Conservation (phyloP, 2,797 vertebrate species). For the Yasuhikotakia modesta region DNA sequence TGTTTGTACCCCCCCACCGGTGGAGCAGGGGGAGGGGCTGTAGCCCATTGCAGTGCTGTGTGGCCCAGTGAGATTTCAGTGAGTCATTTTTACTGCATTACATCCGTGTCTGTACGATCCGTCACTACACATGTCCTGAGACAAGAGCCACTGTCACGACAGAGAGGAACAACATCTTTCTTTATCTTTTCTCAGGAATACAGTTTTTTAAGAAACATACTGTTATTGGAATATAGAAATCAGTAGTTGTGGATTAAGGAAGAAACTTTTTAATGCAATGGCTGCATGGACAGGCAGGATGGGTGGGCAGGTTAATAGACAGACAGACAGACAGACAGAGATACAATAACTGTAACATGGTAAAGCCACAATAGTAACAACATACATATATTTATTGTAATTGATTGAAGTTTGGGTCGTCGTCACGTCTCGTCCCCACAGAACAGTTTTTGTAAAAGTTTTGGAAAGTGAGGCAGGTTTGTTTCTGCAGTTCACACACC, state of each 20-base stretch:
- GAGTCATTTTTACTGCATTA: conserved; percentile 52
- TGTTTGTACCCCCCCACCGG: conserved; percentile 39
- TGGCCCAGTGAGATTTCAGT: conserved; percentile 19
- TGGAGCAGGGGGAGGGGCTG: conserved; percentile 35
- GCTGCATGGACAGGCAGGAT: too few species aligned
- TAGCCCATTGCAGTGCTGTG: conserved; percentile 7
- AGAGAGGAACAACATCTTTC: background rate
- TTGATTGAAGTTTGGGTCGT: too few species aligned
- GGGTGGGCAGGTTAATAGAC: too few species aligned
- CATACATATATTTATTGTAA: too few species aligned
- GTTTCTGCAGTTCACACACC: too few species aligned
- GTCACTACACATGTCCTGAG: conserved; percentile 31
- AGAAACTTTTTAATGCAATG: too few species aligned
- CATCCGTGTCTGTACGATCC: conserved; percentile 43
- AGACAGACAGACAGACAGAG: too few species aligned
- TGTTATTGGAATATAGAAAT: too few species aligned
- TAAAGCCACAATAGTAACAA: too few species aligned
- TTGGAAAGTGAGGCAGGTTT: background rate
- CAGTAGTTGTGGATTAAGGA: background rate
- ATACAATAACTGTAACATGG: too few species aligned
- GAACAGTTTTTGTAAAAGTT: background rate
- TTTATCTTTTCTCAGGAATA: background rate
- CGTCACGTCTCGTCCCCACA: background rate
- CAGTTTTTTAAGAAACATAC: background rate
- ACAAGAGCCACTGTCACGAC: conserved; percentile 24